Evolutionary conservation across 2,797 vertebrate species (phyloP).

Genomic region (Anas bernieri): DNA sequence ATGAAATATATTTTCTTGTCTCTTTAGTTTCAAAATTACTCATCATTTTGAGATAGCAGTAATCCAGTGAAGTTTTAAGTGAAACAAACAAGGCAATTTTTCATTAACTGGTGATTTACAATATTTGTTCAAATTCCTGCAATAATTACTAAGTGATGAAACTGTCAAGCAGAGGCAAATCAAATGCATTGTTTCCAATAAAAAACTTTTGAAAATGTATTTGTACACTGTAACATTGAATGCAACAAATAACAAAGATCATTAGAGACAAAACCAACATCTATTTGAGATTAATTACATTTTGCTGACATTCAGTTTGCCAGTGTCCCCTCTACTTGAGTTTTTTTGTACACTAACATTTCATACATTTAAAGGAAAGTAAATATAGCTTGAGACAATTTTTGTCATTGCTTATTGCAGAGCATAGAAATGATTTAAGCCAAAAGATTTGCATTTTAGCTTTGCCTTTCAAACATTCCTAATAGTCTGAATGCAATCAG

Average conservation of each 20-base stretch:
- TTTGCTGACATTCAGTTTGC: not conserved
- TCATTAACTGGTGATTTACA: not conserved
- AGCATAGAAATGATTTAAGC: not conserved
- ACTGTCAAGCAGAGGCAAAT: not conserved
- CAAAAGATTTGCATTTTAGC: not conserved
- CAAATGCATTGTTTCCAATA: not conserved
- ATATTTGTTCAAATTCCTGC: not conserved
- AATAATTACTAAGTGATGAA: conserved; percentile 4
- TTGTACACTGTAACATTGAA: not conserved
- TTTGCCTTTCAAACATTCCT: not conserved
- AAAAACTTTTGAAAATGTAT: not conserved
- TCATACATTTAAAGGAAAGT: not conserved
- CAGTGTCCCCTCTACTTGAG: not conserved
- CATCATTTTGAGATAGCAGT: not conserved
- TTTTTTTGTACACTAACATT: not conserved
- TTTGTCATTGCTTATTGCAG: not conserved
- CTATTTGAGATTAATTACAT: not conserved
- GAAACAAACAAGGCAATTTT: not conserved
- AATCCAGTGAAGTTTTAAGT: not conserved
- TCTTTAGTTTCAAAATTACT: not conserved
- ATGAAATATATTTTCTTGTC: not conserved
- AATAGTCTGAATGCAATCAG: not conserved
- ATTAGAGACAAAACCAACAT: not conserved
- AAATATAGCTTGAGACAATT: not conserved
- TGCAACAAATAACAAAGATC: not conserved